These are phyloP conservation scores for Leiothrix lutea DNA, from an alignment of 2,113 vertebrate genomes.

Conservation along the genomic window DNA sequence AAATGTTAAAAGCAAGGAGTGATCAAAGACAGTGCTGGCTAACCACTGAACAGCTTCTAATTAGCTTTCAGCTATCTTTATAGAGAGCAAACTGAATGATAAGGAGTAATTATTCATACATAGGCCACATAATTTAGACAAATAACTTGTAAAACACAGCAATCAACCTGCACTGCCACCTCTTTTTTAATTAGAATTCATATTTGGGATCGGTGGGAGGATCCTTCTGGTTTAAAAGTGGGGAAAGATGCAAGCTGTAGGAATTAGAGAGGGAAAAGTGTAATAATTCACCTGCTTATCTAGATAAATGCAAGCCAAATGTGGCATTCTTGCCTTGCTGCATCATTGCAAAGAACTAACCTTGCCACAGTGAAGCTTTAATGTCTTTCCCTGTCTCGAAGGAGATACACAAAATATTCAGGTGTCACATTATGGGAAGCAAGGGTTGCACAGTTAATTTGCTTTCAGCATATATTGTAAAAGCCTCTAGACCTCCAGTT, in stretches of 20 bases:
- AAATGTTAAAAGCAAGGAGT: slow-evolving; percentile 34
- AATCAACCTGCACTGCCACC: not conserved
- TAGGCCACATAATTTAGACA: slow-evolving; percentile 24
- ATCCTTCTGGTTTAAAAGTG: not conserved
- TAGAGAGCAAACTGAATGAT: slow-evolving; percentile 7
- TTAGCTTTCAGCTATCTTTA: slow-evolving; percentile 44
- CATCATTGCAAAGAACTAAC: not conserved
- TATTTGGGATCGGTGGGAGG: not conserved
- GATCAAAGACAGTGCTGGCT: slow-evolving; percentile 40
- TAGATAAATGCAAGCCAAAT: not conserved
- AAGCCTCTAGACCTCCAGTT: not conserved
- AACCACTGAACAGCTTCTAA: slow-evolving; percentile 49
- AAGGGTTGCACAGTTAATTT: not conserved
- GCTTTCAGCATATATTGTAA: not conserved
- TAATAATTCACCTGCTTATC: not conserved
- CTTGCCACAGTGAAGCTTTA: not conserved
- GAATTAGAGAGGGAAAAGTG: not conserved
- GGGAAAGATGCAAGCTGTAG: not conserved
- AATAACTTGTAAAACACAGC: slow-evolving; percentile 41
- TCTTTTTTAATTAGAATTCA: slow-evolving; percentile 4
- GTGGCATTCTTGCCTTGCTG: not conserved
- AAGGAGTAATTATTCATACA: slow-evolving; percentile 34
- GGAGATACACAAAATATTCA: not conserved
- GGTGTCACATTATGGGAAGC: not conserved
- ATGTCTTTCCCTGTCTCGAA: not conserved